Conservation (phyloP, 2,113 vertebrate genomes). For the Podarcis cretensis region DNA sequence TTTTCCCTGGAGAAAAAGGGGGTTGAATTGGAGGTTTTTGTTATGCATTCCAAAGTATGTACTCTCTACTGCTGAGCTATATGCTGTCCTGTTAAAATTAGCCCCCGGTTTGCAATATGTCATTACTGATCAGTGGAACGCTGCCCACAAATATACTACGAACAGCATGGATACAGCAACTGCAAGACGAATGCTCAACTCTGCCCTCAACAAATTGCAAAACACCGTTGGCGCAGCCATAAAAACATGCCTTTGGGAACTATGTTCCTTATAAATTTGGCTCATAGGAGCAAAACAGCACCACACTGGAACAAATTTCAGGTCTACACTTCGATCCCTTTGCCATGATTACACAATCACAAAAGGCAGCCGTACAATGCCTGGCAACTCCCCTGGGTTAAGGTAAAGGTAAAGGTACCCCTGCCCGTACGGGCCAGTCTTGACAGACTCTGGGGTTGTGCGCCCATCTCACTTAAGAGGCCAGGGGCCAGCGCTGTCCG, state of each 20-base stretch:
- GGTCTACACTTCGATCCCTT: not conserved
- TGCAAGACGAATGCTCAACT: not conserved
- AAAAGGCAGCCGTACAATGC: not conserved
- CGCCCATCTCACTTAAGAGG: too few relatives aligned
- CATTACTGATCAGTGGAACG: not conserved
- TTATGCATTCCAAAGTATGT: too few relatives aligned
- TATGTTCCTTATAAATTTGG: not conserved
- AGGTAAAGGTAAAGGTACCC: too few relatives aligned
- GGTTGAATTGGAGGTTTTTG: too few relatives aligned
- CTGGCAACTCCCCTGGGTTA: not conserved
- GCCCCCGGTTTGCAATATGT: too few relatives aligned
- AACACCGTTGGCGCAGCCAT: not conserved
- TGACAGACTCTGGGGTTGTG: too few relatives aligned
- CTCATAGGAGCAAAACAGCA: not conserved
- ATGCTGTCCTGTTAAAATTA: too few relatives aligned
- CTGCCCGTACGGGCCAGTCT: too few relatives aligned
- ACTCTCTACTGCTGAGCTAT: too few relatives aligned
- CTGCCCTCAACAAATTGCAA: not conserved
- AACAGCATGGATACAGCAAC: not conserved
- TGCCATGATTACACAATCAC: not conserved
- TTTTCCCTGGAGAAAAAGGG: too few relatives aligned
- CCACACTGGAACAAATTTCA: not conserved
- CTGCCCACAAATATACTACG: not conserved
- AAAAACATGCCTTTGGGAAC: not conserved
- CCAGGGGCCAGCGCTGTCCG: too few relatives aligned